These are phyloP conservation scores for Tragelaphus imberbis DNA, from an alignment of 2,113 vertebrate genomes.

Conservation along the genomic window DNA sequence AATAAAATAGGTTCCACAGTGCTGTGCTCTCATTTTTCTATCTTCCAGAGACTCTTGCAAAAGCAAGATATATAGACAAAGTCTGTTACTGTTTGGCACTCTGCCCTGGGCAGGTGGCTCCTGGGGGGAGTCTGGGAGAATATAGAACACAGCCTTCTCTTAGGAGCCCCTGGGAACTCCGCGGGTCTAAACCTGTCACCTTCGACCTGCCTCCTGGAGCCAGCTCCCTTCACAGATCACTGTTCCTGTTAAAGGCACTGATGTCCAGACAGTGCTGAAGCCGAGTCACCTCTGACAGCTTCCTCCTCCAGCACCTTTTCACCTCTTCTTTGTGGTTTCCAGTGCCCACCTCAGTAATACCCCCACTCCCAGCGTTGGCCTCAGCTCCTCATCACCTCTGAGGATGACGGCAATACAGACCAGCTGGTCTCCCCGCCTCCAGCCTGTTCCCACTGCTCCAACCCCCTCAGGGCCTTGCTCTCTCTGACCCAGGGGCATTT, in stretches of 20 bases:
- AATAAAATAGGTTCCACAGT: background rate
- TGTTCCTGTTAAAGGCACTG: background rate
- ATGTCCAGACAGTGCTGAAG: background rate
- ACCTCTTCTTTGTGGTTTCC: background rate
- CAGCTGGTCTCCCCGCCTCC: background rate
- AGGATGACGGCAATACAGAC: background rate
- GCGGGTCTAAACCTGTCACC: background rate
- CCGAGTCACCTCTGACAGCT: background rate
- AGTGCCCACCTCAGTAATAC: background rate
- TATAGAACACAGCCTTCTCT: too few relatives aligned
- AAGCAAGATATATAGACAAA: background rate
- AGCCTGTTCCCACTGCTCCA: background rate
- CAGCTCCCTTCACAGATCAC: background rate
- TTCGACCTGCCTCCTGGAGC: fast-evolving
- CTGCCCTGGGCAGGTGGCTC: background rate
- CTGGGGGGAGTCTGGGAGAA: background rate
- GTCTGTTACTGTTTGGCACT: too few relatives aligned
- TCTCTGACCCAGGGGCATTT: background rate
- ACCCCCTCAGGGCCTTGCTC: fast-evolving
- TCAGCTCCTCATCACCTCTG: background rate
- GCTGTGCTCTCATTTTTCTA: background rate
- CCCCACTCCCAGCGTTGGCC: background rate
- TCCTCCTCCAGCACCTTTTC: background rate
- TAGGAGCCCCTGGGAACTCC: background rate
- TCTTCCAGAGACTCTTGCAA: background rate